Evolutionary conservation across 2,797 vertebrate species (phyloP), one percentile per base, ranked within the genome.

Genomic region (Hyperoplus immaculatus): DNA sequence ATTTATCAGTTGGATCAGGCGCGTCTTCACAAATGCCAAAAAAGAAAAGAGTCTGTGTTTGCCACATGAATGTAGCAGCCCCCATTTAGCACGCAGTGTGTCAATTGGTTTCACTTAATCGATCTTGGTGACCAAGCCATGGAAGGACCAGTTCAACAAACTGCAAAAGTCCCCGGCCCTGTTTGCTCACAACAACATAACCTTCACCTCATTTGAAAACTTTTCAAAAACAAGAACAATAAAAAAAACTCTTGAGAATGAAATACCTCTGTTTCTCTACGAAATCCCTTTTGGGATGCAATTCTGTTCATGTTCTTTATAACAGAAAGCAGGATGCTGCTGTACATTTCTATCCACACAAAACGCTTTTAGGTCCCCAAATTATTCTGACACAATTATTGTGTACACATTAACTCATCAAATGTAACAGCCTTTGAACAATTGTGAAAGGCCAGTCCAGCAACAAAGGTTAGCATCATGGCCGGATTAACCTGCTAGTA

Each of bases 41-140:
- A 87, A 88, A 91, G 85, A 94, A 94, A 93, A 90, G 89, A 80
- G 77, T 76, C 87, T 89, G 92, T 92, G 92, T 92, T 89, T 91
- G 85, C 51, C 46, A 91, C 85, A 93, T 94, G 82, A 94, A 93
- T 94, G 92, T 89, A 86, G 88, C 85, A 77, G 77, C 69, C 68
- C 47, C 69, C 59, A 92, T 92, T 92, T 86, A 90, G 78, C 91
- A 90, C 69, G 87, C 90, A 82, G 58, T 86, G 78, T 77, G 74
- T 82, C 80, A 18, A 95, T 94, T 95, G 85, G 94, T 94, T 89
- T 93, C 95, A 93, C 90, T 94, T 94, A 94, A 95, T 94, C 81
- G 72, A 91, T 93, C 87, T 89, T 87, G 66, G 80, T 83, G 90
- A 87, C 80, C 60, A 12, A 85, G 73, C 83, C 90, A 90, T 90